Base-by-base conservation (phyloP, 2,113 vertebrate genomes). In the Puntigrus tetrazona region DNA sequence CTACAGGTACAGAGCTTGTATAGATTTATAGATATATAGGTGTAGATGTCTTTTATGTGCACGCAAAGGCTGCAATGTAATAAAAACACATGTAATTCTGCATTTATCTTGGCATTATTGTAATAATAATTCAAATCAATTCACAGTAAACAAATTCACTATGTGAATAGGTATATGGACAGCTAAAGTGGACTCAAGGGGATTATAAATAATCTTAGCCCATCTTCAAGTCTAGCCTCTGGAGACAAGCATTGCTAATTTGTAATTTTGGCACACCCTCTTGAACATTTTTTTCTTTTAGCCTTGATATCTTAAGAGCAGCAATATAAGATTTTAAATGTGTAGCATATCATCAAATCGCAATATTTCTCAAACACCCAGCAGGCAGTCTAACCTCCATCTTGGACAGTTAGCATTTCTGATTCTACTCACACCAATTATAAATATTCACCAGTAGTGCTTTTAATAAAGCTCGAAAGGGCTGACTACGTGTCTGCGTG, bases 1-100 rank as follows among this genome's bases (percentile, higher is more conserved):
- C 87, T 97, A 87, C 95, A 97, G 96, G 96, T 97, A 90, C 89
- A 90, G 82, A 77, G 61, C 61, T 43, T 61, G n/a, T 50, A 57
- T 10, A 27, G 7, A 22, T 41, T 36, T 67, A n/a, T n/a, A 67
- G 77, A 38, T 27, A 27, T 74, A 10, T 16, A 11, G 16, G 72
- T 57, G 7, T 59, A 34, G 69, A 52, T 36, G 55, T 59, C n/a
- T 74, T 22, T 69, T 52, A 41, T 36, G 11, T 34, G 25, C 6
- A 29, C 25, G 5, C 27, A 27, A 27, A 55, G 25, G n/a, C 4
- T 63, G 25, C 11, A 20, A 20, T 52, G 47, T 52, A 52, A 52
- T 55, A 55, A 22, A 50, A 55, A 7, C 22, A 55, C 22, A 55
- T 55, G 18, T 52, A 52, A 52, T 50, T 50, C 14, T 52, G 50